A percentile compares a stretch with the other conserved stretches of the same genome.
Conservation (phyloP, 2,113 vertebrate species). For the Coracopsis vasa region DNA sequence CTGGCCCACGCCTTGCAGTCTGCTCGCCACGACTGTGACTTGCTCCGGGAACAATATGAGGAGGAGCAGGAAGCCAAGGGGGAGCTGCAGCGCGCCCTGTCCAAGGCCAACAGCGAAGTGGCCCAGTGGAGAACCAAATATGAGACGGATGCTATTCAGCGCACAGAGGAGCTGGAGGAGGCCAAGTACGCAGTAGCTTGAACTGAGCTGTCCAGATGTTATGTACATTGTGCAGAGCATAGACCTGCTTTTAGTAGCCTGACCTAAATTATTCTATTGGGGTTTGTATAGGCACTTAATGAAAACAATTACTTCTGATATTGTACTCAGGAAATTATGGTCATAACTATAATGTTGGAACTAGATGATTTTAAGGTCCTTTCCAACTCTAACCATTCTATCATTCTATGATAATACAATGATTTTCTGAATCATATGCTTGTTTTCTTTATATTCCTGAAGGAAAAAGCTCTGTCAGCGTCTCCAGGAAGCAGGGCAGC, state of each 20-base stretch:
- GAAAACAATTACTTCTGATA: not conserved
- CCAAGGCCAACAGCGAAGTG: constrained; percentile 28
- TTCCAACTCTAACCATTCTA: not conserved
- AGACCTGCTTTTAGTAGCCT: not conserved
- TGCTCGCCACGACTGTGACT: constrained; percentile 7
- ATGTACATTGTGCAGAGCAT: not conserved
- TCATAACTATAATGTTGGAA: not conserved
- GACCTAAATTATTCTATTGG: not conserved
- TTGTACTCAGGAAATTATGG: not conserved
- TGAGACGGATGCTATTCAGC: constrained; percentile 74
- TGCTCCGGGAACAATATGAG: constrained; percentile 37
- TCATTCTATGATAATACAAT: not conserved
- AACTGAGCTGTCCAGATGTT: not conserved
- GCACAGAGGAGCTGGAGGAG: constrained; percentile 88
- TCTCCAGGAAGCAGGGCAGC: constrained; percentile 77
- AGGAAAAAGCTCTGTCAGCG: constrained; percentile 76
- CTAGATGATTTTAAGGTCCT: not conserved
- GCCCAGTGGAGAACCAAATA: constrained; percentile 53
- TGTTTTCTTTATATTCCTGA: not conserved
- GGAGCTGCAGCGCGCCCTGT: constrained; percentile 25
- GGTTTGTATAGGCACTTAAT: not conserved
- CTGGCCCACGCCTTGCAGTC: constrained; percentile 85
- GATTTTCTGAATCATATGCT: not conserved
- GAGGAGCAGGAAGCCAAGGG: constrained; percentile 46
- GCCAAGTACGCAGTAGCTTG: constrained; percentile 75